Percentiles rank a stretch among this genome's conserved stretches.
phyloP scores from a whole-genome alignment of 1,140 invertebrate species.

The Palaemon carinicauda region DNA sequence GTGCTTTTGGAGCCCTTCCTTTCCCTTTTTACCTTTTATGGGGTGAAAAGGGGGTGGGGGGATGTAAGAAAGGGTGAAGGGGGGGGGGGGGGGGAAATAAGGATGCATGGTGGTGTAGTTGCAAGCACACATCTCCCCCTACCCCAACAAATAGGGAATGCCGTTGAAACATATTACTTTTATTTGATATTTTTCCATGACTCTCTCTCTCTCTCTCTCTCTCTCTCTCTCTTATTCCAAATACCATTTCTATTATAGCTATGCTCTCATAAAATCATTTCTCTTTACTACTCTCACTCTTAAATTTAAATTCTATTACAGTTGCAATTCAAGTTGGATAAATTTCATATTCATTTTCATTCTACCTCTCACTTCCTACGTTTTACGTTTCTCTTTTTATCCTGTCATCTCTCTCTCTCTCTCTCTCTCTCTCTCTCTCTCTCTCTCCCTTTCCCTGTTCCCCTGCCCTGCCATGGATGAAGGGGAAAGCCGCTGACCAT shows the following conservation, averaged over 20 bases:
- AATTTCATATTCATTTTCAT: not conserved
- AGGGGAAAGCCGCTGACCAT: not conserved
- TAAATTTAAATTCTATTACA: not conserved
- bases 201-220: constrained; percentile 2
- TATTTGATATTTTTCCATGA: not conserved
- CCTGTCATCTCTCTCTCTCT: not conserved
- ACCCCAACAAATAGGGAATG: too few species aligned
- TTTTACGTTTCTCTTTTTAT: not conserved
- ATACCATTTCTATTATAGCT: not conserved
- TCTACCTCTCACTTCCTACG: not conserved
- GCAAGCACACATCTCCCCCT: too few species aligned
- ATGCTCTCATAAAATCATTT: not conserved
- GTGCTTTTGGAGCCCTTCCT: too few species aligned
- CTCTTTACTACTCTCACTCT: not conserved
- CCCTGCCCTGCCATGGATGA: not conserved
- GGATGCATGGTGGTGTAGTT: not conserved
- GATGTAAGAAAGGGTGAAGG: not conserved
- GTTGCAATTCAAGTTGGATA: too few species aligned
- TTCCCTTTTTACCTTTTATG: too few species aligned
- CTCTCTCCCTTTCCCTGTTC: not conserved
- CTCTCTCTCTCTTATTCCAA: not conserved
- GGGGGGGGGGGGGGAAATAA: not conserved
- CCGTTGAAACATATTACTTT: not conserved
- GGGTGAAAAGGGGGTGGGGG: not conserved
- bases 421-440: not conserved